Conservation (phyloP, 2,888 invertebrate species). For the Barypeithes pellucidus region DNA sequence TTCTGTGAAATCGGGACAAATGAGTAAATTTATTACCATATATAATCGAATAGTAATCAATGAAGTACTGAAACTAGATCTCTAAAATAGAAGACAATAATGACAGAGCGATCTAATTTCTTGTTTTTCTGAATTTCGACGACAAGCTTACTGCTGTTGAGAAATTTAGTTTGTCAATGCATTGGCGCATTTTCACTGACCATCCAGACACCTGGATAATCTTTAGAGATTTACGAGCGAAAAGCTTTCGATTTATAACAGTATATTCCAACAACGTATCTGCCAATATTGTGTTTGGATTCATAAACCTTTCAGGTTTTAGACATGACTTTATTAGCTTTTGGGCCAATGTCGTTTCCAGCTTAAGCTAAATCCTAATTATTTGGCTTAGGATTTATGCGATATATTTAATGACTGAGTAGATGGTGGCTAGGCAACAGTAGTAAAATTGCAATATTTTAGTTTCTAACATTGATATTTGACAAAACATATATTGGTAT, state of each 20-base stretch:
- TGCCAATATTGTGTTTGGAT: constrained; percentile 26
- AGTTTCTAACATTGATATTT: too few relatives aligned
- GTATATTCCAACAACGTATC: constrained; percentile 36
- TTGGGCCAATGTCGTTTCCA: background rate
- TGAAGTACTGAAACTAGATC: too few relatives aligned
- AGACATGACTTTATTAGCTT: constrained; percentile 39
- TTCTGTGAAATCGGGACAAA: too few relatives aligned
- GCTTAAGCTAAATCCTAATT: background rate
- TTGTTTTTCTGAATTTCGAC: background rate
- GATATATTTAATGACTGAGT: too few relatives aligned
- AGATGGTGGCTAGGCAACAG: too few relatives aligned
- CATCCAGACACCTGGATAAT: constrained; percentile 67
- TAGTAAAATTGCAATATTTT: too few relatives aligned
- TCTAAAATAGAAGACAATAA: too few relatives aligned
- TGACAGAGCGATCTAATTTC: too few relatives aligned
- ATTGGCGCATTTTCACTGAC: constrained; percentile 20
- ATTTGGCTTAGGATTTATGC: too few relatives aligned
- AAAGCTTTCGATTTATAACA: constrained; percentile 66
- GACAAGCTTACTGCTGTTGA: constrained; percentile 7
- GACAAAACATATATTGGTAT: too few relatives aligned
- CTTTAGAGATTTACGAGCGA: constrained; percentile 69
- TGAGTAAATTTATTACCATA: too few relatives aligned
- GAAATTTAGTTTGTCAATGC: constrained; percentile 6
- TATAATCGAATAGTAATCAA: too few relatives aligned
- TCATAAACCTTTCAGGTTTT: constrained; percentile 35